phyloP scores from a whole-genome alignment of 2,888 invertebrate genomes.

The Eupithecia pulchellata region DNA sequence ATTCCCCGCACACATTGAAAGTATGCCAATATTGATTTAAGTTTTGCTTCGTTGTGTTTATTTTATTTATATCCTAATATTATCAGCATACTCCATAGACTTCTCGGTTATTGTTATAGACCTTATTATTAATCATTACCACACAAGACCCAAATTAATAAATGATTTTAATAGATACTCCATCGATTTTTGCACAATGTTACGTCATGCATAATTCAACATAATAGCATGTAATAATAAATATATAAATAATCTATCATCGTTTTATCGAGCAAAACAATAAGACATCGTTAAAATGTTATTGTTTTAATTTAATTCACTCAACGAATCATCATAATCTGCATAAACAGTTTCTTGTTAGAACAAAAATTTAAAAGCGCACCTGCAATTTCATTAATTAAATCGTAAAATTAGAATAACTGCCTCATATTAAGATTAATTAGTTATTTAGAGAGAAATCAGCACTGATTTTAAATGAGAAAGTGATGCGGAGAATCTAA shows the following conservation, averaged over 20 bases:
- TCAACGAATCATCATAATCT: slow-evolving; percentile 9
- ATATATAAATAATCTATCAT: neutral
- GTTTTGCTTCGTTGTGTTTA: neutral
- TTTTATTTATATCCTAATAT: slow-evolving; percentile 1
- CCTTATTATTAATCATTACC: neutral
- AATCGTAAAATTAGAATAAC: slow-evolving; percentile 27
- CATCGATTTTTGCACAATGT: neutral
- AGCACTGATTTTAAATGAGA: slow-evolving; percentile 45
- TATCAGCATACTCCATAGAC: neutral
- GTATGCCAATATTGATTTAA: slow-evolving; percentile 5
- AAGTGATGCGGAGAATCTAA: slow-evolving; percentile 41
- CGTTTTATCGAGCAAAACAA: neutral
- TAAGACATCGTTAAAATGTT: neutral
- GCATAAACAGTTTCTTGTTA: slow-evolving; percentile 11
- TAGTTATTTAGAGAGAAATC: slow-evolving; percentile 46
- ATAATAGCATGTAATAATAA: neutral
- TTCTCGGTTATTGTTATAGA: neutral
- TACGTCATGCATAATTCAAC: neutral
- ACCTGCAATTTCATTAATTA: slow-evolving; percentile 15
- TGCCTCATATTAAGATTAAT: slow-evolving; percentile 32
- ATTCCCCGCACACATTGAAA: neutral
- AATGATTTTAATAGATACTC: no score
- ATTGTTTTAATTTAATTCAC: neutral
- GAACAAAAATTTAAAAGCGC: slow-evolving; percentile 1
- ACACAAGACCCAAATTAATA: no score